Evolutionary conservation across 2,888 invertebrate genomes (phyloP).

Genomic region (Sipha maydis): DNA sequence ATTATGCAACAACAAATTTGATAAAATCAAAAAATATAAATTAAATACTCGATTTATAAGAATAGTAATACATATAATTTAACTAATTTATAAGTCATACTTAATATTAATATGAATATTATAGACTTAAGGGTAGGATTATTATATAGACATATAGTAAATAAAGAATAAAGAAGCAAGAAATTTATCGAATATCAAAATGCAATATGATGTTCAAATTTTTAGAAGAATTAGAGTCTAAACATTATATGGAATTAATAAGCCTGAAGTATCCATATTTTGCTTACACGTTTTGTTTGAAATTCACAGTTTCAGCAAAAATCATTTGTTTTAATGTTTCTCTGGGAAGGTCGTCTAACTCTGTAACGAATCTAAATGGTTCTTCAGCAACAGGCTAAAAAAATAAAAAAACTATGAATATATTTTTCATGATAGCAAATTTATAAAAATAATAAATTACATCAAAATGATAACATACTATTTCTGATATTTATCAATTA

Average conservation of each 20-base stretch:
- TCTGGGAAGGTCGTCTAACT: conserved; percentile 97
- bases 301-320: conserved; percentile 91
- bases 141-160: conserved; percentile 16
- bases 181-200: conserved; percentile 43
- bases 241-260: conserved; percentile 49
- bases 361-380: conserved; percentile 98
- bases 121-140: conserved; percentile 33
- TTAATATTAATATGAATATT: conserved; percentile 50
- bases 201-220: conserved; percentile 27
- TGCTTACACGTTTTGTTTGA: conserved; percentile 71
- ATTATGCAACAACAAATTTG: conserved; percentile 52
- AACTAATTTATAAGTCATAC: conserved; percentile 51
- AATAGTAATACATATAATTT: conserved; percentile 55
- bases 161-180: conserved; percentile 51
- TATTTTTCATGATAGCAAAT: too few species aligned
- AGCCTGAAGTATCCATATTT: conserved; percentile 63
- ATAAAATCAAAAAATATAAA: conserved; percentile 53
- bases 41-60: conserved; percentile 54
- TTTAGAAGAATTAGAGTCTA: conserved; percentile 34
- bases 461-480: too few species aligned
- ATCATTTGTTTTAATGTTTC: conserved; percentile 95
- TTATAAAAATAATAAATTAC: too few species aligned
- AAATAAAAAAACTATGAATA: conserved; percentile 50
- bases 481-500: too few species aligned
- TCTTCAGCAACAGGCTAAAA: conserved; percentile 95